Percentiles rank a stretch among this genome's conserved stretches.
Evolutionary conservation across 2,888 invertebrate species (phyloP).

Genomic region (Zaprionus bogoriensis): DNA sequence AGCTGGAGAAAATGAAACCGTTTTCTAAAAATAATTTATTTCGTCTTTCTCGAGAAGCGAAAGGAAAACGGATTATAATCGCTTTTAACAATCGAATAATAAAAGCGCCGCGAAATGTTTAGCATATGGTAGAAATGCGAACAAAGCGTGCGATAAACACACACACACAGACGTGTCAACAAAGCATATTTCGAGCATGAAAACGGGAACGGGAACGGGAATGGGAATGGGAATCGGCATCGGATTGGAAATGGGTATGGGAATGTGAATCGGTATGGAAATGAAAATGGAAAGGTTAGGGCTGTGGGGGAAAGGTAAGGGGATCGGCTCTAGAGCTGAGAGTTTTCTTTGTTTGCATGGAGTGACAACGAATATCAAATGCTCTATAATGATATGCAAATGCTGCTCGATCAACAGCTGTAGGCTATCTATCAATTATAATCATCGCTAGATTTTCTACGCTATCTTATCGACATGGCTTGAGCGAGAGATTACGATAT

Average conservation of each 20-base stretch:
- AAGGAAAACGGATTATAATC: conserved; percentile 59
- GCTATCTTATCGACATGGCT: neutral
- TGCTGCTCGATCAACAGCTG: neutral
- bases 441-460: neutral
- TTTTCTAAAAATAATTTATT: conserved; percentile 72
- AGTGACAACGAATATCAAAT: neutral
- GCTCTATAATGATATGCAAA: conserved; percentile 3
- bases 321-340: neutral
- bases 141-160: conserved; percentile 51
- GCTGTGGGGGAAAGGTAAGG: neutral
- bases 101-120: conserved; percentile 58
- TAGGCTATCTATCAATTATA: neutral
- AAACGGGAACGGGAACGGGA: conserved; percentile 27
- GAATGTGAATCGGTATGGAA: conserved; percentile 27
- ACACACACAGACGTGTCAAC: conserved; percentile 45
- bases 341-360: neutral
- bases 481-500: too few relatives aligned
- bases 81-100: conserved; percentile 42
- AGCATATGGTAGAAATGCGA: conserved; percentile 61
- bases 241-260: neutral
- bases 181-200: conserved; percentile 50
- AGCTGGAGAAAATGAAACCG: conserved; percentile 70
- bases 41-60: conserved; percentile 37
- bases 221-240: neutral
- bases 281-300: neutral